These are phyloP conservation scores for Planiliza haematocheilus DNA, from an alignment of 2,113 vertebrate genomes.

Conservation along the genomic window DNA sequence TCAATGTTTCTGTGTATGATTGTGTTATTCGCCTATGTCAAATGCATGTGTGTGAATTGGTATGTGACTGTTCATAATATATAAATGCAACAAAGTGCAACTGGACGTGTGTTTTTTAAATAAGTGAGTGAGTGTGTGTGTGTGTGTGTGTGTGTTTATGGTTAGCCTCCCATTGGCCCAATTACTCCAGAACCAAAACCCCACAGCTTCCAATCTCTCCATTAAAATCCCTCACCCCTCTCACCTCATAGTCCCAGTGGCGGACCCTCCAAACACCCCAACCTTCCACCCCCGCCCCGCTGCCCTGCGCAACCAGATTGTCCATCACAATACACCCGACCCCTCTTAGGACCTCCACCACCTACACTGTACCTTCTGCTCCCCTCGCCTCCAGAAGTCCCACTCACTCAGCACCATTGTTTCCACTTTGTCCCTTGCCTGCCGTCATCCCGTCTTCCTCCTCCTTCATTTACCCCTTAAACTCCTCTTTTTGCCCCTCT, in stretches of 20 bases:
- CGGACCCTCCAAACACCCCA: conserved; percentile 47
- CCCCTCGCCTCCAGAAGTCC: conserved; percentile 35
- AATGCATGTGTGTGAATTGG: conserved; percentile 14
- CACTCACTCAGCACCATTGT: conserved; percentile 36
- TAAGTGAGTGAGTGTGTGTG: conserved; percentile 13
- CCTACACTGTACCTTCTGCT: conserved; percentile 59
- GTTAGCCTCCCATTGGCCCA: conserved; percentile 82
- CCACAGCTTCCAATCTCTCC: conserved; percentile 62
- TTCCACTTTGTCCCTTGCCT: conserved; percentile 43
- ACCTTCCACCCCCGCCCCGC: conserved; percentile 24
- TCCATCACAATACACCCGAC: conserved; percentile 64
- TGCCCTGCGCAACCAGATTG: conserved; percentile 61
- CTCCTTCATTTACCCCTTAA: conserved; percentile 61
- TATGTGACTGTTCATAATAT: conserved; percentile 32
- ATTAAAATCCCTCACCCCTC: conserved; percentile 77
- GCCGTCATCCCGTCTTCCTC: conserved; percentile 42
- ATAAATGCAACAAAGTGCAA: conserved; percentile 29
- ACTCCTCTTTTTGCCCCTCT: conserved; percentile 41
- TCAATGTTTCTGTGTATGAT: background rate
- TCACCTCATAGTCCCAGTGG: conserved; percentile 75
- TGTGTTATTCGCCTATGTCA: conserved; percentile 7
- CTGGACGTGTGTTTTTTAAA: conserved; percentile 11
- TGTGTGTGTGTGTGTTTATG: conserved; percentile 65
- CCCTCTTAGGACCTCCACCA: conserved; percentile 64
- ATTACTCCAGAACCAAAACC: conserved; percentile 78